Evolutionary conservation across 37 sponge, comb jelly and placozoan species (phyloP).

Genomic region (Mnemiopsis leidyi): DNA sequence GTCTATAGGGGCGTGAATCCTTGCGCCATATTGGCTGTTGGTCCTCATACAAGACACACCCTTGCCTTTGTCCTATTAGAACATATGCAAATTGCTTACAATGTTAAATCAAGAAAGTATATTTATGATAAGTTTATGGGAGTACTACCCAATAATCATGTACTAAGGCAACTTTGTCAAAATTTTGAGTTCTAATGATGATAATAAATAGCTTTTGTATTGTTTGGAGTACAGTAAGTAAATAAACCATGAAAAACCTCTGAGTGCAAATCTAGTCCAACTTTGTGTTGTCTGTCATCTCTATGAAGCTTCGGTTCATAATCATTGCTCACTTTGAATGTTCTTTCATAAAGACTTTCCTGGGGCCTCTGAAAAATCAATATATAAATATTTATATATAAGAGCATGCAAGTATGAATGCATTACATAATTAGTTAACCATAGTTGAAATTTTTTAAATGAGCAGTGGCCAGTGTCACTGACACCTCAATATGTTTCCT

Average conservation of each 20-base stretch:
- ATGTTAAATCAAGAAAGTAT: no score
- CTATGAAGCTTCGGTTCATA: slow-evolving; percentile 47
- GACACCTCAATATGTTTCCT: no score
- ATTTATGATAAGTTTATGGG: no score
- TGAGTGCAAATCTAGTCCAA: slow-evolving; percentile 10
- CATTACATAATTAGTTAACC: no score
- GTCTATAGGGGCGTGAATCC: slow-evolving; percentile 1
- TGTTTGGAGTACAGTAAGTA: no score
- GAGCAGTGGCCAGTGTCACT: no score
- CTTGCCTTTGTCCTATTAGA: slow-evolving; percentile 39
- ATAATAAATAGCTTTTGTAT: background rate
- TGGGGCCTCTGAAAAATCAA: slow-evolving; percentile 12
- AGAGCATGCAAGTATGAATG: no score
- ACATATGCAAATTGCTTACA: no score
- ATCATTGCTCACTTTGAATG: background rate
- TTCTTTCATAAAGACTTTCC: slow-evolving; percentile 45
- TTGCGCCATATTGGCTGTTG: slow-evolving; percentile 47
- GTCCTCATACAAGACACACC: background rate
- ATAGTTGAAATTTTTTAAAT: no score
- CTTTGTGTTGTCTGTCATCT: slow-evolving; percentile 63
- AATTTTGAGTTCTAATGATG: background rate
- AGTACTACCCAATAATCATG: no score
- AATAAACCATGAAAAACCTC: slow-evolving; percentile 20
- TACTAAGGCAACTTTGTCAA: no score
- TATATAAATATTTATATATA: no score